A percentile compares a stretch with the other conserved stretches of the same genome.
Evolutionary conservation across 2,797 vertebrate species (phyloP).

Genomic region (Morelia viridis): DNA sequence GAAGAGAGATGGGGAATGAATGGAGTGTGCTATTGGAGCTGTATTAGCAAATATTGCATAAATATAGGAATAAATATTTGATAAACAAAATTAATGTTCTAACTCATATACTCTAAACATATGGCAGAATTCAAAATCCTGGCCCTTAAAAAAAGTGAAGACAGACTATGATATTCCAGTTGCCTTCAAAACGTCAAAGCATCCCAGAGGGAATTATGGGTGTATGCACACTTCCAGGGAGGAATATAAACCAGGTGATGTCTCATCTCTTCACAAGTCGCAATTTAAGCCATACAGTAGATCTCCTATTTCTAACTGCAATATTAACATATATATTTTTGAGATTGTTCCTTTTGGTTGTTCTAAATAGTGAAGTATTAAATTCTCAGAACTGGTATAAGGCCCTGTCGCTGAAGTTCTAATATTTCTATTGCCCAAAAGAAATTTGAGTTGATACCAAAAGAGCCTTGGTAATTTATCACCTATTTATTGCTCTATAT

Average conservation of each 20-base stretch:
- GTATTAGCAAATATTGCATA: background rate
- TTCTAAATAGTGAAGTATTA: background rate
- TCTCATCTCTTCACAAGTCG: background rate
- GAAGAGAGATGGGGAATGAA: background rate
- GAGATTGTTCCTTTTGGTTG: background rate
- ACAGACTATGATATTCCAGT: background rate
- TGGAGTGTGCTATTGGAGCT: background rate
- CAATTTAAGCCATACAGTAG: background rate
- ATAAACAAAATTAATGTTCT: background rate
- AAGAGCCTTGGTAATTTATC: background rate
- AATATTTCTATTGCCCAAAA: too few relatives aligned
- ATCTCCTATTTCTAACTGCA: background rate
- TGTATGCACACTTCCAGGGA: too few relatives aligned
- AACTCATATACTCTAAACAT: background rate
- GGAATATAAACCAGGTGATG: background rate
- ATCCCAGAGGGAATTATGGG: background rate
- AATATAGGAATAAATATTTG: background rate
- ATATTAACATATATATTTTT: background rate
- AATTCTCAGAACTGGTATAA: too few relatives aligned
- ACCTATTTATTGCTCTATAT: background rate
- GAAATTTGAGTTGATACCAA: background rate
- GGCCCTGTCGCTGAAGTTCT: too few relatives aligned
- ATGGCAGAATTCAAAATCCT: background rate
- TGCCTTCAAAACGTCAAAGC: background rate
- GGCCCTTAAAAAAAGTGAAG: background rate